Percentiles rank a stretch among this genome's conserved stretches.
Conservation (phyloP, 2,113 vertebrate species). For the Sphyrna mokarran region DNA sequence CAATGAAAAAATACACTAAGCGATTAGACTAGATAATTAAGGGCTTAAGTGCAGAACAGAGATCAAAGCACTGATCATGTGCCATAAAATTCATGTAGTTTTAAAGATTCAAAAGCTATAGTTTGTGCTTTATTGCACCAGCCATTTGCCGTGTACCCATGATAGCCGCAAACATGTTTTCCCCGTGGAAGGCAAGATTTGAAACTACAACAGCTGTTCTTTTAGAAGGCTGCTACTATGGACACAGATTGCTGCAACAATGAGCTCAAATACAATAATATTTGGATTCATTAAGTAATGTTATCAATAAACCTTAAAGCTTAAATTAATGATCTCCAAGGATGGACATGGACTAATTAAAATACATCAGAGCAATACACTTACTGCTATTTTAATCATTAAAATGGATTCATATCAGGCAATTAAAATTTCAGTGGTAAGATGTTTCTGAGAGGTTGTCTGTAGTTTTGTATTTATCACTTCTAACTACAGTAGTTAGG, state of each 20-base stretch:
- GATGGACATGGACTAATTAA: constrained; percentile 69
- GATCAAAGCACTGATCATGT: constrained; percentile 84
- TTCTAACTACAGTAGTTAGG: constrained; percentile 57
- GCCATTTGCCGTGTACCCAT: constrained; percentile 67
- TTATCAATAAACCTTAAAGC: constrained; percentile 86
- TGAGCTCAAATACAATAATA: constrained; percentile 71
- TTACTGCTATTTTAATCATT: constrained; percentile 87
- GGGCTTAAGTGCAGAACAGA: constrained; percentile 93
- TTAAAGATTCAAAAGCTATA: constrained; percentile 74
- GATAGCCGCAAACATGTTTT: constrained; percentile 81
- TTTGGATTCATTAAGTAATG: constrained; percentile 92
- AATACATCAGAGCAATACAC: constrained; percentile 71
- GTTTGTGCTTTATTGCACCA: constrained; percentile 77
- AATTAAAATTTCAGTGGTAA: constrained; percentile 78
- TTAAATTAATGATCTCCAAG: constrained; percentile 82
- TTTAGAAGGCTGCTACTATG: constrained; percentile 77
- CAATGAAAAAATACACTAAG: constrained; percentile 81
- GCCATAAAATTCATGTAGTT: constrained; percentile 91
- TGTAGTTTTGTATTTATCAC: constrained; percentile 65
- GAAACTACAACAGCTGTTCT: constrained; percentile 90
- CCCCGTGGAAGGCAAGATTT: constrained; percentile 76
- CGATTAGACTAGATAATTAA: constrained; percentile 97
- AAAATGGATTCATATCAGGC: constrained; percentile 79
- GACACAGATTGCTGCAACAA: constrained; percentile 98
- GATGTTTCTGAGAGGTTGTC: constrained; percentile 65